Conservation (phyloP, 2,888 invertebrate species). For the Anoncus sp. region DNA sequence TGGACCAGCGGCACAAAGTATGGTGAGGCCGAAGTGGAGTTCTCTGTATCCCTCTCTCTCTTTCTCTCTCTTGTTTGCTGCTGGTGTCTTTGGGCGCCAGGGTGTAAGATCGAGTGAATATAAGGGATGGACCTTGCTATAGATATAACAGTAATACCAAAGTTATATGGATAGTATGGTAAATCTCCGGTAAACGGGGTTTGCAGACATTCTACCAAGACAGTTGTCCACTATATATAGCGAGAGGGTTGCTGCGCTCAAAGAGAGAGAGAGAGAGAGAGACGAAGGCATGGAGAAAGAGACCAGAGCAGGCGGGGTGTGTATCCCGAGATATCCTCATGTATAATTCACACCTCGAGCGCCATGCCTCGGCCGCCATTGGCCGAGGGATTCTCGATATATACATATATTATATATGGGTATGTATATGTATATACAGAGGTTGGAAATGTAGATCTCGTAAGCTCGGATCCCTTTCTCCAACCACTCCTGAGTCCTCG, state of each 20-base stretch:
- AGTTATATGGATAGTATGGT: slow-evolving; percentile 42
- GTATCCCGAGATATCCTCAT: slow-evolving; percentile 77
- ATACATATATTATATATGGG: slow-evolving; percentile 39
- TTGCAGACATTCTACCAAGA: slow-evolving; percentile 63
- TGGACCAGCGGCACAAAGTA: slow-evolving; percentile 15
- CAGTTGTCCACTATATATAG: slow-evolving; percentile 50
- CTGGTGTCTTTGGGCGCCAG: slow-evolving; percentile 50
- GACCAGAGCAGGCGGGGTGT: slow-evolving; percentile 50
- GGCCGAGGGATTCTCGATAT: slow-evolving; percentile 73
- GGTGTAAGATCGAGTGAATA: slow-evolving; percentile 77
- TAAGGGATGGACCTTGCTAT: slow-evolving; percentile 63
- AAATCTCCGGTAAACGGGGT: slow-evolving; percentile 46
- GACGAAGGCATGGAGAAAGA: slow-evolving; percentile 59
- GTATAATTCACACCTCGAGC: slow-evolving; percentile 83
- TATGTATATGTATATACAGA: slow-evolving; percentile 3
- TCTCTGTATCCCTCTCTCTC: slow-evolving; percentile 1
- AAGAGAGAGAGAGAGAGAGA: slow-evolving; percentile 53
- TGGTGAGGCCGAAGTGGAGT: not conserved
- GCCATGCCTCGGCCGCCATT: slow-evolving; percentile 81
- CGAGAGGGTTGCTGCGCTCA: slow-evolving; percentile 43
- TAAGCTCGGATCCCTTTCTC: slow-evolving; percentile 55
- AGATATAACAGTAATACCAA: slow-evolving; percentile 42
- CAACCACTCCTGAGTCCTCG: slow-evolving; percentile 63
- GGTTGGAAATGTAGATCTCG: slow-evolving; percentile 43
- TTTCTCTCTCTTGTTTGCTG: slow-evolving; percentile 3